A percentile compares a stretch with the other conserved stretches of the same genome.
phyloP scores from a whole-genome alignment of 2,797 vertebrate genomes.

The Macroramphosus scolopax region DNA sequence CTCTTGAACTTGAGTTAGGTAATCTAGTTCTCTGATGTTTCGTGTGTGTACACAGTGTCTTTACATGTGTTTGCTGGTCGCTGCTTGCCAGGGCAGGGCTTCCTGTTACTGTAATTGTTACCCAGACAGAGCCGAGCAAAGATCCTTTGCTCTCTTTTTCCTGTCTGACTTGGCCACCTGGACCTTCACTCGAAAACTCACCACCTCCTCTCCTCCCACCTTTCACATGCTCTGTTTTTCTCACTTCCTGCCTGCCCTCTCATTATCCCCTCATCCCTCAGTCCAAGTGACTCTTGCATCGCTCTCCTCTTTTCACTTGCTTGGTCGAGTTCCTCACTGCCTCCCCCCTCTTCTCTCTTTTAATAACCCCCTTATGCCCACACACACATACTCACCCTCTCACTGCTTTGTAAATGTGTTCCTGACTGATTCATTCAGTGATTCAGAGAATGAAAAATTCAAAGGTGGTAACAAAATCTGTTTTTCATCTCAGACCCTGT shows the following conservation, averaged over 20 bases:
- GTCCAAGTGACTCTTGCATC: slow-evolving; percentile 35
- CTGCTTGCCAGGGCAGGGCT: slow-evolving; percentile 67
- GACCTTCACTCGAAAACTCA: slow-evolving; percentile 48
- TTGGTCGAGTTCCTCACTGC: slow-evolving; percentile 23
- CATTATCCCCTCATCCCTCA: slow-evolving; percentile 47
- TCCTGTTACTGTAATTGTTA: slow-evolving; percentile 67
- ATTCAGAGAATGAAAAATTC: slow-evolving; percentile 61
- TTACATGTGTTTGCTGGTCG: slow-evolving; percentile 32
- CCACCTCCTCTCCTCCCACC: slow-evolving; percentile 30
- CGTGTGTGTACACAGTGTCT: slow-evolving; percentile 12
- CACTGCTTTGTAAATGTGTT: slow-evolving; percentile 31
- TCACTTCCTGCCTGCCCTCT: slow-evolving; percentile 55
- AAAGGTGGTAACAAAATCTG: slow-evolving; percentile 61
- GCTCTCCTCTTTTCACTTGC: slow-evolving; percentile 42
- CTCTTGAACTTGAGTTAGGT: slow-evolving; percentile 6
- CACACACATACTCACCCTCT: slow-evolving; percentile 14
- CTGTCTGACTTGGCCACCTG: slow-evolving; percentile 58
- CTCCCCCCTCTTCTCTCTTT: background rate
- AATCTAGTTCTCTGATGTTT: slow-evolving; percentile 2
- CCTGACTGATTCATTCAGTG: slow-evolving; percentile 54
- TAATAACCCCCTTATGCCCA: too few species aligned
- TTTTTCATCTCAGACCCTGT: slow-evolving; percentile 56
- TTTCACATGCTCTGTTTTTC: slow-evolving; percentile 39
- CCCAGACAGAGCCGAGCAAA: slow-evolving; percentile 43
- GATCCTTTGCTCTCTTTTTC: slow-evolving; percentile 54